These are phyloP conservation scores for Epinephelus malabaricus DNA, from an alignment of 2,797 vertebrate species.

Conservation along the genomic window DNA sequence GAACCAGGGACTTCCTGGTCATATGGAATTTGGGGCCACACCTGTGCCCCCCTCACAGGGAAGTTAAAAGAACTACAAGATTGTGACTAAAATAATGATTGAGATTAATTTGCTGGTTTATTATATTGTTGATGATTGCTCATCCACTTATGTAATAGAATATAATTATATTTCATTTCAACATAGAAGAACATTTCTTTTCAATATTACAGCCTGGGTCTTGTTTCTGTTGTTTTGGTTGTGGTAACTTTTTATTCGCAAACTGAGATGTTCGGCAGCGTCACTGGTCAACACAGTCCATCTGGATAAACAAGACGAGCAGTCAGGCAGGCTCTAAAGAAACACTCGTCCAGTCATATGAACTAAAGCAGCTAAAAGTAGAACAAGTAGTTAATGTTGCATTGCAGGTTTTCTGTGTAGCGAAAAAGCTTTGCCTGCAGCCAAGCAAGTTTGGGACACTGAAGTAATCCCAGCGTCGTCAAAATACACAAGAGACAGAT, in stretches of 20 bases:
- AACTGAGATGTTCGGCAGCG: neutral
- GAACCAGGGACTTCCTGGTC: neutral
- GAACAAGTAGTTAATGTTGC: neutral
- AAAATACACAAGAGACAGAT: neutral
- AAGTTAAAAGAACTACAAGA: neutral
- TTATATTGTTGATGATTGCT: neutral
- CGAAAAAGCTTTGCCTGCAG: neutral
- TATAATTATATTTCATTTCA: neutral
- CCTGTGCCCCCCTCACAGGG: no score
- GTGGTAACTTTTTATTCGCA: neutral
- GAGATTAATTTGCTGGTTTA: neutral
- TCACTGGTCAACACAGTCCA: neutral
- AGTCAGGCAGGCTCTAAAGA: slow-evolving; percentile 1
- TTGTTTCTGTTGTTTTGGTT: neutral
- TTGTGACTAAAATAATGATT: neutral
- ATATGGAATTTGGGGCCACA: neutral
- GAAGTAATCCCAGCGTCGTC: neutral
- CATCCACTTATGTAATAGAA: neutral
- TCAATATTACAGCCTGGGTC: no score
- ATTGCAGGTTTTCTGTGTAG: neutral
- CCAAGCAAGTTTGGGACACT: neutral
- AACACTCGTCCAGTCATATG: neutral
- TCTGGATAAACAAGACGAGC: neutral
- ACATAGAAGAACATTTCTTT: no score
- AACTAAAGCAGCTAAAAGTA: neutral